Evolutionary conservation across 2,888 invertebrate genomes (phyloP), one percentile per base, ranked within the genome.

Genomic region (Pelosia muscerda): DNA sequence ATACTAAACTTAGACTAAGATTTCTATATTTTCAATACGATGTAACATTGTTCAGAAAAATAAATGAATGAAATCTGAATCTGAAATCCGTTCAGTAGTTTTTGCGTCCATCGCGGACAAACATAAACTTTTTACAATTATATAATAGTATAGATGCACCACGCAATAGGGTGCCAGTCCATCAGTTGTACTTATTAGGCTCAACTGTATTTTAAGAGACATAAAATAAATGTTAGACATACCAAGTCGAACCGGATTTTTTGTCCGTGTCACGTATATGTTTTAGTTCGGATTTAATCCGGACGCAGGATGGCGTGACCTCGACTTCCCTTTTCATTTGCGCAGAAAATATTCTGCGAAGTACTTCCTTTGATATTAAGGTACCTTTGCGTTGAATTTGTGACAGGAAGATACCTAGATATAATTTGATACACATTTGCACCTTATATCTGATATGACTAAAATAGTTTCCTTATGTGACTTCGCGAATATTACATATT

Each of bases 201-300:
- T n/a, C 19, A 42, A 19, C 19, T 19, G 42, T 31, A 1, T 58
- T 10, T 58, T 58, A 6, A 4, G 11, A 22, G 0, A 34, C 13
- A 34, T 34, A 13, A 34, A 13, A 59, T 19, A 59, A 59, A 59
- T 59, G n/a, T 54, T 25, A 25, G 55, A 15, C 15, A 26, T 55
- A 2, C 55, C 5, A 25, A 49, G 26, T 62, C 26, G 22, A 1
- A 13, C 22, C n/a, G 61, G 13, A 62, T 22, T 49, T 49, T 11
- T 26, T 26, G 28, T 15, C 1, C n/a, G n/a, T 22, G 49, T 13
- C 13, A 25, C 61, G 66, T 38, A 66, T 28, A 15, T 60, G 54
- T 22, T 34, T 34, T 60, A 66, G 56, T 66, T 62, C 22, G 66
- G 56, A 61, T 57, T 19, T 66, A 62, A 62, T 62, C 61, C 56